phyloP scores from a whole-genome alignment of 2,113 vertebrate species.

The Amazona guildingii region DNA sequence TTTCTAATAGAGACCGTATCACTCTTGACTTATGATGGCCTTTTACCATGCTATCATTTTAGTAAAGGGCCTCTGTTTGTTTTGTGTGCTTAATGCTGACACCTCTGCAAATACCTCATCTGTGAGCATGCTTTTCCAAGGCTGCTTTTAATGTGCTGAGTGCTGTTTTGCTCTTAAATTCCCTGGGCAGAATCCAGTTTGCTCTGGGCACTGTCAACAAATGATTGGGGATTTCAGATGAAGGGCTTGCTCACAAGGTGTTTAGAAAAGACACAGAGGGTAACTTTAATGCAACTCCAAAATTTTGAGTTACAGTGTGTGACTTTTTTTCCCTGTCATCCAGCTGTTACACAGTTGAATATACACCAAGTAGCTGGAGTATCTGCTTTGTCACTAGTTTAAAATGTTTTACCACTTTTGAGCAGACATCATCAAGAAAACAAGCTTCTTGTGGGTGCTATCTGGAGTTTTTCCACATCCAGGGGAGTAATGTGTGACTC shows the following conservation, averaged over 20 bases:
- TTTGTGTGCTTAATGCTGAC: neutral
- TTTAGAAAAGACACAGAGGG: neutral
- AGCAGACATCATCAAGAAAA: neutral
- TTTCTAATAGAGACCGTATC: neutral
- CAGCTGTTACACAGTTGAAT: neutral
- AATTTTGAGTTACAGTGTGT: neutral
- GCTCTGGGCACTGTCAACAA: neutral
- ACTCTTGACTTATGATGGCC: neutral
- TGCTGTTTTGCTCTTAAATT: conserved; percentile 15
- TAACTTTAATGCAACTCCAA: neutral
- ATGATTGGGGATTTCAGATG: neutral
- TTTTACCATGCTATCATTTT: neutral
- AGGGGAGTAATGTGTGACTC: neutral
- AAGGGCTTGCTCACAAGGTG: neutral
- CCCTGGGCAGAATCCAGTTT: conserved; percentile 5
- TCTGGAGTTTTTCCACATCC: neutral
- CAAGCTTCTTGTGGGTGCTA: neutral
- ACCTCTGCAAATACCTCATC: neutral
- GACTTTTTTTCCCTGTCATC: neutral
- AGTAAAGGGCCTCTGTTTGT: neutral
- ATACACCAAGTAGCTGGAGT: neutral
- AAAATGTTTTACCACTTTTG: neutral
- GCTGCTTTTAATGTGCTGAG: neutral
- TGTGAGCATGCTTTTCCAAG: neutral
- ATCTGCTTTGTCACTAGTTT: neutral